Conservation (phyloP, 2,797 vertebrate species). For the Platyrinchus mystaceus region DNA sequence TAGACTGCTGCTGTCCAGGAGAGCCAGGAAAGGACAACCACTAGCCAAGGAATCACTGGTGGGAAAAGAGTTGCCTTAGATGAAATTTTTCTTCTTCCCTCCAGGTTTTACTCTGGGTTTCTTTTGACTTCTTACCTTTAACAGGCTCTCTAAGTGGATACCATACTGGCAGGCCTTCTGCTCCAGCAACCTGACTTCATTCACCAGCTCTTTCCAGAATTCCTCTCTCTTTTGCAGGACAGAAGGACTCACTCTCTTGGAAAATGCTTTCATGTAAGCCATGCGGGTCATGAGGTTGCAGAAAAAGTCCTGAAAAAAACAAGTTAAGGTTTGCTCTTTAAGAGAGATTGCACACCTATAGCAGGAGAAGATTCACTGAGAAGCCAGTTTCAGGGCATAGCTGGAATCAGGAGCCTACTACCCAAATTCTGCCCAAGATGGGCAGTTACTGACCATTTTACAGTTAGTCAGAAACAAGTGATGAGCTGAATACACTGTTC, state of each 20-base stretch:
- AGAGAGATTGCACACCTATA: neutral
- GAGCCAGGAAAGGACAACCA: neutral
- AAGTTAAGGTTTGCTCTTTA: neutral
- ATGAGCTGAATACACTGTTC: neutral
- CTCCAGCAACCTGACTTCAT: conserved; percentile 73
- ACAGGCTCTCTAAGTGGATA: conserved; percentile 69
- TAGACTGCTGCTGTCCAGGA: neutral
- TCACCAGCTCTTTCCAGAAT: conserved; percentile 69
- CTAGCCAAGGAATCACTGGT: neutral
- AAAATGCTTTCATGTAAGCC: conserved; percentile 72
- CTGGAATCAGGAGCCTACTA: neutral
- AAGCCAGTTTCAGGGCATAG: neutral
- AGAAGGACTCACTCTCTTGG: conserved; percentile 66
- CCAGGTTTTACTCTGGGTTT: neutral
- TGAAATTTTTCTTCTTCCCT: neutral
- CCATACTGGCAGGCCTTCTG: conserved; percentile 73
- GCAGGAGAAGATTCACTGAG: neutral
- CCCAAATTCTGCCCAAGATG: neutral
- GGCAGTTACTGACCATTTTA: neutral
- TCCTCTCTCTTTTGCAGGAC: conserved; percentile 67
- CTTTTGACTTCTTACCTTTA: conserved; percentile 80
- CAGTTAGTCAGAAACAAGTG: neutral
- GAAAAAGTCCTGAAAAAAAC: conserved; percentile 81
- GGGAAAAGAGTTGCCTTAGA: neutral
- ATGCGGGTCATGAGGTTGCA: conserved; percentile 74